phyloP scores from a whole-genome alignment of 35 echinoderm and acorn worm genomes.

The Lytechinus variegatus region DNA sequence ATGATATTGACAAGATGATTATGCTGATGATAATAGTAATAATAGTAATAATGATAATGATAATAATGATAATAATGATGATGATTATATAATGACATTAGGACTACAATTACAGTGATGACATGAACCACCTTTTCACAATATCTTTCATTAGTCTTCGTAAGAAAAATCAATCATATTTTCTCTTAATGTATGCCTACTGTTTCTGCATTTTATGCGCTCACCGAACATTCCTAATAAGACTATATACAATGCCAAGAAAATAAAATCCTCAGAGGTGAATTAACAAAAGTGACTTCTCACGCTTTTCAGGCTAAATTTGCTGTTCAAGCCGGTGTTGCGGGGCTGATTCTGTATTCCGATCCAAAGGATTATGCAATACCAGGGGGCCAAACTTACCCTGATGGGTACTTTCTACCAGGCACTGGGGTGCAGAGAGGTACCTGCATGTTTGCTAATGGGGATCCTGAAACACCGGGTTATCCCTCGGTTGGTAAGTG shows the following conservation, averaged over 20 bases:
- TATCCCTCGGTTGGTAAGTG: conserved; percentile 74
- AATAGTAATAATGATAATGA: neutral
- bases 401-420: conserved; percentile 72
- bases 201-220: neutral
- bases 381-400: conserved; percentile 56
- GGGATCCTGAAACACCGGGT: conserved; percentile 77
- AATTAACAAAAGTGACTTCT: too few species aligned
- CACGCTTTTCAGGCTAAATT: conserved; percentile 31
- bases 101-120: neutral
- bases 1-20: neutral
- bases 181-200: neutral
- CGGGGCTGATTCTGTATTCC: conserved; percentile 73
- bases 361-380: conserved; percentile 82
- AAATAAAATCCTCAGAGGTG: too few species aligned
- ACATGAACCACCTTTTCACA: neutral
- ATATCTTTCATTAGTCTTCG: neutral
- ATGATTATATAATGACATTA: neutral
- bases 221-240: neutral
- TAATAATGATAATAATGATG: neutral
- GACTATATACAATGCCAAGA: neutral
- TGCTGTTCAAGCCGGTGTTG: conserved; percentile 64
- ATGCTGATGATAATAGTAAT: neutral
- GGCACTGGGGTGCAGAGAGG: conserved; percentile 77
- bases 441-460: conserved; percentile 26
- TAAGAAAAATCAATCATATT: neutral